Base-by-base conservation (phyloP, 2,113 vertebrate species). In the Semnopithecus entellus region DNA sequence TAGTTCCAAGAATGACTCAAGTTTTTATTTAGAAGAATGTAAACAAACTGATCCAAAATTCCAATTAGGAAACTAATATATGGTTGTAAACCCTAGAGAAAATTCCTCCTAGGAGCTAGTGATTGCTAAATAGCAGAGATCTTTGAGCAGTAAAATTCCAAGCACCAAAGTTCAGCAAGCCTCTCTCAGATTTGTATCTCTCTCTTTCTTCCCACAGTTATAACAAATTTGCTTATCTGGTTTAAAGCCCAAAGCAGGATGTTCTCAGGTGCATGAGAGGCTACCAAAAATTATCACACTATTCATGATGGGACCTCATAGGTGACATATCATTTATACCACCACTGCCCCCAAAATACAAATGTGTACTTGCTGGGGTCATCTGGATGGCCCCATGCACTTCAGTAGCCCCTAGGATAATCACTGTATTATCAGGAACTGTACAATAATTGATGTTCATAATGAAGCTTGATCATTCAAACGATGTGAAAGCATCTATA, bases 11-110 rank as follows among this genome's bases (percentile, higher is more conserved):
- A 84, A 50, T 61, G 64, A 94, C 0, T 25, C 43, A 73, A 59
- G 40, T 72, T 76, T 66, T 92, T 84, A 84, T 55, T 75, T 84
- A 93, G 48, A 45, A 81, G 70, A 90, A 75, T 61, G 12, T 80
- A 94, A 81, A 50, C 81, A 92, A 70, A 90, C 13, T 70, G 92
- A 90, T 55, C 68, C 75, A 32, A 89, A 66, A 17, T 92, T 89
- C 81, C 88, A 32, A 50, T 86, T 66, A 92, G 43, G 18, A 96
- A 91, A 61, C n/a, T 48, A 96, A 92, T 88, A 66, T 12, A 52
- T 12, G 22, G 57, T 80, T 87, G n/a, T 45, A 48, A 83, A 25
- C 85, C 70, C 55, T 80, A 52, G 81, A 59, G 52, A 88, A 90
- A 55, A 88, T 57, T 90, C 43, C 72, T 84, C 89, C 76, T n/a